phyloP scores from a whole-genome alignment of 2,888 invertebrate species.

The Tinea semifulvella region DNA sequence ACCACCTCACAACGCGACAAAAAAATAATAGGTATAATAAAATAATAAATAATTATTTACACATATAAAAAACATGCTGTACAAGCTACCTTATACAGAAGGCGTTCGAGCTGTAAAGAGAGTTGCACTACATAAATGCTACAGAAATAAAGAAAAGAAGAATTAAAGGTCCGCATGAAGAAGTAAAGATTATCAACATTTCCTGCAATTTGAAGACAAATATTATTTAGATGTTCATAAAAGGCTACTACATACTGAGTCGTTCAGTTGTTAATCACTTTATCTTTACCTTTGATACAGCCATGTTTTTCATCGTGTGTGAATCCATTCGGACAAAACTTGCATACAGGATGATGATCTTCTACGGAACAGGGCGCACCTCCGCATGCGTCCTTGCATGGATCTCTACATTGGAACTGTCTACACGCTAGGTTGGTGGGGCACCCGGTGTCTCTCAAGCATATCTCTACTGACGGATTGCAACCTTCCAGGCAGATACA shows the following conservation, averaged over 20 bases:
- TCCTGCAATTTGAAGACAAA: constrained; percentile 67
- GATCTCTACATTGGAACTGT: constrained; percentile 90
- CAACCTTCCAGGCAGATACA: constrained; percentile 91
- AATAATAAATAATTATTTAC: constrained; percentile 30
- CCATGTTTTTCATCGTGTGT: constrained; percentile 91
- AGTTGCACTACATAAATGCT: constrained; percentile 54
- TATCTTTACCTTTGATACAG: constrained; percentile 92
- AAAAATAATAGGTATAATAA: not conserved
- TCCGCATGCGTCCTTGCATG: constrained; percentile 86
- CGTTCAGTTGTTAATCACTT: constrained; percentile 33
- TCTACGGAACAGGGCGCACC: constrained; percentile 92
- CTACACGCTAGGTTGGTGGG: constrained; percentile 85
- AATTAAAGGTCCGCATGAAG: constrained; percentile 57
- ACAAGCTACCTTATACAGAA: constrained; percentile 59
- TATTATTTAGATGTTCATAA: constrained; percentile 56
- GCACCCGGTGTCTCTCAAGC: constrained; percentile 89
- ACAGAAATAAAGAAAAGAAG: constrained; percentile 50
- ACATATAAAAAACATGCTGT: constrained; percentile 45
- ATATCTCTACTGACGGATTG: constrained; percentile 86
- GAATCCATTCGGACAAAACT: constrained; percentile 95
- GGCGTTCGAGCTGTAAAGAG: constrained; percentile 55
- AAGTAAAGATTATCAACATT: constrained; percentile 58
- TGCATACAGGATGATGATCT: constrained; percentile 94
- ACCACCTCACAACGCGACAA: too few species aligned
- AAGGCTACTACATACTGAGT: constrained; percentile 48